Conservation (phyloP, 2,113 vertebrate species). For the Poeciliopsis retropinna region DNA sequence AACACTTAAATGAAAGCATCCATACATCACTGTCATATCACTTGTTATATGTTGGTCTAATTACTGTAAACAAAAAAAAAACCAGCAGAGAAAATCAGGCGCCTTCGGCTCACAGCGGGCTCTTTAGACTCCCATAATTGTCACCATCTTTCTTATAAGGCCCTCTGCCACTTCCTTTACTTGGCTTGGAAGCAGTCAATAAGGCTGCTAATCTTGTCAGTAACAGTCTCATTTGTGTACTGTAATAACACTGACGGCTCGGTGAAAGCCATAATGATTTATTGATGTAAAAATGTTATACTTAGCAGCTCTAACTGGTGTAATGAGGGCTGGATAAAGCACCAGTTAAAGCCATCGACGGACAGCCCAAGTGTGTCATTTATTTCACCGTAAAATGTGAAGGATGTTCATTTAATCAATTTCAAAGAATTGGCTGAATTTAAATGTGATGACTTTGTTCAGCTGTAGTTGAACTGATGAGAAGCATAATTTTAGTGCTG, state of each 20-base stretch:
- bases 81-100: conserved; percentile 14
- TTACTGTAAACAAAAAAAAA: conserved; percentile 30
- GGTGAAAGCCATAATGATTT: conserved; percentile 8
- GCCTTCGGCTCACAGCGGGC: neutral
- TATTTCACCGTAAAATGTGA: neutral
- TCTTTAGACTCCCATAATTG: neutral
- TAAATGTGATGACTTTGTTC: neutral
- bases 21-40: conserved; percentile 34
- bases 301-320: conserved; percentile 17
- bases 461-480: neutral
- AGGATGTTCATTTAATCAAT: conserved; percentile 1
- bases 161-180: neutral
- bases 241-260: conserved; percentile 26
- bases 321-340: conserved; percentile 15
- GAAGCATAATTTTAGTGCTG: neutral
- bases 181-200: neutral
- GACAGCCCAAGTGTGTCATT: neutral
- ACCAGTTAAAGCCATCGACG: neutral
- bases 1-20: conserved; percentile 2
- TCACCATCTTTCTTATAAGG: conserved; percentile 1
- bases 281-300: conserved; percentile 21
- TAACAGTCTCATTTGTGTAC: conserved; percentile 18
- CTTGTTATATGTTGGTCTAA: conserved; percentile 3
- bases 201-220: conserved; percentile 3
- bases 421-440: neutral